Base-by-base conservation (phyloP, 2,797 vertebrate species). In the Myotis findleyi region DNA sequence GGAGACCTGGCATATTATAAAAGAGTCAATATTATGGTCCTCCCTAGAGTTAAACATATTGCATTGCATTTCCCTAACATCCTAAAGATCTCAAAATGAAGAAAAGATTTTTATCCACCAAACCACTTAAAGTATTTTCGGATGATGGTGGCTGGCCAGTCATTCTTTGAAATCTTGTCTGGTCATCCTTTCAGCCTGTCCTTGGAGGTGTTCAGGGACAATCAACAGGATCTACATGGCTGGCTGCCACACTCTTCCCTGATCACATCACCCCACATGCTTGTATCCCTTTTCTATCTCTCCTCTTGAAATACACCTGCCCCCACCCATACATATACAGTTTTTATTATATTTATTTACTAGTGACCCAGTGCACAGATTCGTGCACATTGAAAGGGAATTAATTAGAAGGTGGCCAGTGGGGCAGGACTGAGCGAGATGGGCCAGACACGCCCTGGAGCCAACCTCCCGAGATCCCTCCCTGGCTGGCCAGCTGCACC, bases 31-130 rank as follows among this genome's bases (percentile, higher is more conserved):
- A 80, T 76, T 93, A 71, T 44, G 30, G 49, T 59, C 30, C 53
- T 93, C 11, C 68, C 20, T 44, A 89, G 51, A 89, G 62, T 89
- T 86, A 72, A 93, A 36, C 68, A 79, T 41, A 23, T 89, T 69
- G 57, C 92, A 49, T 16, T 20, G 13, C 66, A 69, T 83, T 89
- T 88, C 9, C 16, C 25, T 82, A 30, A 73, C 33, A 75, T 55
- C 55, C 27, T 69, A 79, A 68, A 36, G 23, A 38, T 91, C 66
- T 71, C 77, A 81, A 93, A 73, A 83, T 93, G 75, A 27, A 86
- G 10, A 82, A 49, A 64, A 85, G 86, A n/a, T 62, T 64, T 33
- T 18, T 18, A 33, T 8, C 8, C 4, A 33, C 17, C 25, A 47
- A 85, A 71, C 30, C 17, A 66, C 23, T 5, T 81, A 13, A 89